Conservation (phyloP, 2,797 vertebrate genomes). For the Chelonia mydas region DNA sequence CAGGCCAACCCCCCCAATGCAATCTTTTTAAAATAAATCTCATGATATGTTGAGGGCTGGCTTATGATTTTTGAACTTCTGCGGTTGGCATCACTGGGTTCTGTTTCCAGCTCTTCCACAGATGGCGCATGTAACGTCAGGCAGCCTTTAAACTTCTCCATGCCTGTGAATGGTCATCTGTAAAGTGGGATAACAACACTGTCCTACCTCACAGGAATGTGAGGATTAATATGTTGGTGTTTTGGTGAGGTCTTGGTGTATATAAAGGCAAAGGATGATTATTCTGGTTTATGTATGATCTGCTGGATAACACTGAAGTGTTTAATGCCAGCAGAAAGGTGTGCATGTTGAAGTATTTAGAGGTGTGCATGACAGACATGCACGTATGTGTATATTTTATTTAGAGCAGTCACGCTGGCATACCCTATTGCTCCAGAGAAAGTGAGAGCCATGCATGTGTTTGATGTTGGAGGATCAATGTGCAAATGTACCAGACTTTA, state of each 20-base stretch:
- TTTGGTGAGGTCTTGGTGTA: not conserved
- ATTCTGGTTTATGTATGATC: not conserved
- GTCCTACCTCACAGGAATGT: not conserved
- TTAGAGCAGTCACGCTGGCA: not conserved
- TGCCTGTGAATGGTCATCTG: not conserved
- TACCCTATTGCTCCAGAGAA: not conserved
- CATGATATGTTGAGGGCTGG: too few relatives aligned
- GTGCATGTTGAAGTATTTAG: not conserved
- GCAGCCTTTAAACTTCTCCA: not conserved
- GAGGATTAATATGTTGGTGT: not conserved
- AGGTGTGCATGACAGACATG: not conserved
- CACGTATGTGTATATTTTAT: not conserved
- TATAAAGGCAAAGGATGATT: not conserved
- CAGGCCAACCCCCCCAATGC: too few relatives aligned
- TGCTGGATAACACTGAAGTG: not conserved
- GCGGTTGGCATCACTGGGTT: not conserved
- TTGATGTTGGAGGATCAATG: not conserved
- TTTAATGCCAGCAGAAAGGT: not conserved
- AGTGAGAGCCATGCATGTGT: not conserved
- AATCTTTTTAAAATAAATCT: too few relatives aligned
- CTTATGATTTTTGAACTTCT: not conserved
- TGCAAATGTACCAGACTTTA: not conserved
- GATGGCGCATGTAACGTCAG: not conserved
- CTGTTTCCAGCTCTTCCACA: not conserved
- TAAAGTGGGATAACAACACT: not conserved